Evolutionary conservation across 37 sponge, comb jelly and placozoan genomes (phyloP).

Genomic region (Aplysina aerophoba): DNA sequence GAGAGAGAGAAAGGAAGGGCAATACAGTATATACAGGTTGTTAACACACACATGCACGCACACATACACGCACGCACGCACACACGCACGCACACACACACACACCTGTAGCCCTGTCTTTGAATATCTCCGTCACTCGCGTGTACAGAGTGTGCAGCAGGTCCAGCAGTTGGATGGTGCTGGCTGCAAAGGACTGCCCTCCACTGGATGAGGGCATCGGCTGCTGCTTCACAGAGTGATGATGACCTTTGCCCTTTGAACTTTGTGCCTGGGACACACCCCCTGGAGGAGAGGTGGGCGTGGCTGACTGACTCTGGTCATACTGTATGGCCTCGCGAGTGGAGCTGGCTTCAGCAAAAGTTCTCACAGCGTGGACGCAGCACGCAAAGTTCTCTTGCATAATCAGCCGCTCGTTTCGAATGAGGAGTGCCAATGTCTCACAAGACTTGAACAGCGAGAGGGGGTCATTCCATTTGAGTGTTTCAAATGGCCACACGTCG

Average conservation of each 20-base stretch:
- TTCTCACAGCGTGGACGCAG: conserved; percentile 65
- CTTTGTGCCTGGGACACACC: neutral
- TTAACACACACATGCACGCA: neutral
- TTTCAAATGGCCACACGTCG: conserved; percentile 23
- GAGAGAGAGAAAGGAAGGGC: too few species aligned
- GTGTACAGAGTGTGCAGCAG: conserved; percentile 81
- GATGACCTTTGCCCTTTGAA: neutral
- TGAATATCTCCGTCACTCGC: conserved; percentile 42
- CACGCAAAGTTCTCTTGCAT: conserved; percentile 60
- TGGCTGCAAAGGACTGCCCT: conserved; percentile 40
- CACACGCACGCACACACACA: neutral
- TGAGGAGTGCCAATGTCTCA: conserved; percentile 44
- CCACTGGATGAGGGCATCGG: neutral
- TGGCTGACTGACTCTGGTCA: neutral
- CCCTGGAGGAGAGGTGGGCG: neutral
- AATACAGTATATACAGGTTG: too few species aligned
- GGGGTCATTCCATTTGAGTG: conserved; percentile 17
- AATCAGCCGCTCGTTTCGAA: conserved; percentile 36
- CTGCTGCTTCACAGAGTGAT: neutral
- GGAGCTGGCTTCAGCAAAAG: conserved; percentile 60
- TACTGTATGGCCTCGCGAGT: conserved; percentile 40
- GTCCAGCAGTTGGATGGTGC: conserved; percentile 74
- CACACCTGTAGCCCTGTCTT: neutral
- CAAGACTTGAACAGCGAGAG: conserved; percentile 58
- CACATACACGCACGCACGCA: neutral